Base-by-base conservation (phyloP, 2,113 vertebrate species). In the Oreotragus oreotragus region DNA sequence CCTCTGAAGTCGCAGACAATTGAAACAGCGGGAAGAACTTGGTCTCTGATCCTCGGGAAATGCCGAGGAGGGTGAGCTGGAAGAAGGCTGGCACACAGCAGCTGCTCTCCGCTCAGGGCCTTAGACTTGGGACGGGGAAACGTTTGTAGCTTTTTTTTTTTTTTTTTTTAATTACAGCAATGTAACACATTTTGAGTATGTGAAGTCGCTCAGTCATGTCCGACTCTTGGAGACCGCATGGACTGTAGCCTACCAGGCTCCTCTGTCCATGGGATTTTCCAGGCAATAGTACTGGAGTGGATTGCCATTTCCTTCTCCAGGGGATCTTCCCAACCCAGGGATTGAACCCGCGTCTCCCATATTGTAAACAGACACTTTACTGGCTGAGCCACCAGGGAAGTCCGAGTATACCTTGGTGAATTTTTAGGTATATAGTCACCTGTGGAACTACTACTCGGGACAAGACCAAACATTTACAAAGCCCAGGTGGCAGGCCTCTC, bases 41-140 rank as follows among this genome's bases (percentile, higher is more conserved):
- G n/a, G 47, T 23, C 86, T 73, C 73, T 33, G 77, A 80, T 64
- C 80, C 91, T 28, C 84, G 51, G 96, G 97, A 94, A 94, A 94
- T 43, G 91, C 76, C 13, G 1, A 39, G 60, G 11, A 36, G 6
- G 7, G 51, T 11, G n/a, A 88, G 47, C 33, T 6, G 53, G 49
- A 12, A 33, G 15, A 19, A 45, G 39, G 62, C 17, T n/a, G 2
- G 23, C 70, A 19, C 47, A 2, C 1, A 4, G n/a, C n/a, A 3
- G 36, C 4, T 58, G 28, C 62, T 60, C 45, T 45, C 23, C 13
- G 79, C 45, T 57, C 39, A 8, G 77, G 14, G 9, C 7, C 30
- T 25, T n/a, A 2, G 47, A 19, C 17, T 2, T 1, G 3, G 3
- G 7, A 73, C 1, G 3, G 17, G 60, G 25, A 66, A 15, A 17